Base-by-base conservation (phyloP, 2,113 vertebrate species). In the Megaleporinus macrocephalus region DNA sequence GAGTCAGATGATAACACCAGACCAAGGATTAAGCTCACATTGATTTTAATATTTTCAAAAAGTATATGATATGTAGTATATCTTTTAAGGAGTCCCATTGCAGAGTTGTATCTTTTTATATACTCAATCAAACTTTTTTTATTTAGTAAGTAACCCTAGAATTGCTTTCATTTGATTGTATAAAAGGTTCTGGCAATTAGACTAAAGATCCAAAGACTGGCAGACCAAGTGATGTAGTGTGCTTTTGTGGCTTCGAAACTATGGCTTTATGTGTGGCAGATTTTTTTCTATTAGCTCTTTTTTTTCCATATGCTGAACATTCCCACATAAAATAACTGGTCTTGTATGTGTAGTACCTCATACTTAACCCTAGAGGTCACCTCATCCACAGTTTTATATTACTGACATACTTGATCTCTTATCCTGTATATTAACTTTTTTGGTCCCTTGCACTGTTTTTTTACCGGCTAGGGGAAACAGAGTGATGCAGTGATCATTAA, bases 351-450 rank as follows among this genome's bases (percentile, higher is more conserved):
- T 63, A 79, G 51, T 80, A 47, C 73, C 26, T 76, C 59, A 36
- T 66, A 57, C 68, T 83, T 47, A 27, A 63, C 85, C 76, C 79
- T 84, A 84, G 83, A 87, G 73, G 86, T 82, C 80, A n/a, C 62
- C 44, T 84, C 61, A 79, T 22, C 51, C 61, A 55, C 53, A 80
- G 63, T 63, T 84, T 69, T 82, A 55, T 62, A 30, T 26, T 13
- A 55, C n/a, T 16, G 57, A 30, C 68, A 36, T 30, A 71, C 47
- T 83, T 61, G 66, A n/a, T 70, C 36, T 81, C 72, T 66, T 63
- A 22, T 30, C 33, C 30, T 57, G 29, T 26, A 36, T 36, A 66
- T 73, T 76, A 66, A 65, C n/a, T 59, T 66, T n/a, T 53, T 72
- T n/a, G n/a, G n/a, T 12, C 66, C 1, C 20, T 66, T 79, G 77